Conservation (phyloP, 2,888 invertebrate genomes). For the Marasmarcha lunaedactyla region DNA sequence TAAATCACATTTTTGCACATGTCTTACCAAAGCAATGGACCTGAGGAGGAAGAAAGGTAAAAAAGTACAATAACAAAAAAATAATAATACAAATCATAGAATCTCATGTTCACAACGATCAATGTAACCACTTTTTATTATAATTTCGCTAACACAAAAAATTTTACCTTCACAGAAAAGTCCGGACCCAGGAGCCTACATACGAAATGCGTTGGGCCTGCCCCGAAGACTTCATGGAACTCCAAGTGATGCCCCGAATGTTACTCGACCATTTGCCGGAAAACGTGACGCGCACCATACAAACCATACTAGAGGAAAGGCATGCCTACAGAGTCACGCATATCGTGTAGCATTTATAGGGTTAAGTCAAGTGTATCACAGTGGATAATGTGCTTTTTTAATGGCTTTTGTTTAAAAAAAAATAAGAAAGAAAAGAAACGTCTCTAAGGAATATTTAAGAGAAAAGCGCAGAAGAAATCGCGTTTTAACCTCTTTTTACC, state of each 20-base stretch:
- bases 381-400: too few relatives aligned
- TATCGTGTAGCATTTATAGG: slow-evolving; percentile 23
- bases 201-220: slow-evolving; percentile 86
- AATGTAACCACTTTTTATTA: too few relatives aligned
- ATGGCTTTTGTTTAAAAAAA: too few relatives aligned
- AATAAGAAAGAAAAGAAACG: too few relatives aligned
- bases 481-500: too few relatives aligned
- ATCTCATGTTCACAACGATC: too few relatives aligned
- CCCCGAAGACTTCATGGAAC: slow-evolving; percentile 83
- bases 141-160: too few relatives aligned
- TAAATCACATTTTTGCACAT: slow-evolving; percentile 32
- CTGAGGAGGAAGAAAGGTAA: slow-evolving; percentile 44
- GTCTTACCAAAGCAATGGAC: slow-evolving; percentile 44
- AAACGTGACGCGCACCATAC: slow-evolving; percentile 78
- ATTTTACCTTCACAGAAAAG: slow-evolving; percentile 57
- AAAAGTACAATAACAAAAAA: too few relatives aligned
- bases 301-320: slow-evolving; percentile 70
- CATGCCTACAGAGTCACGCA: slow-evolving; percentile 56
- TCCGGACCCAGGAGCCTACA: slow-evolving; percentile 72
- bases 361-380: too few relatives aligned
- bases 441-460: too few relatives aligned
- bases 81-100: too few relatives aligned
- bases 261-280: slow-evolving; percentile 88
- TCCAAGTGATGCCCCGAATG: slow-evolving; percentile 89
- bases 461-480: too few relatives aligned